Conservation (phyloP, 2,888 invertebrate genomes). For the Apotomis betuletana region DNA sequence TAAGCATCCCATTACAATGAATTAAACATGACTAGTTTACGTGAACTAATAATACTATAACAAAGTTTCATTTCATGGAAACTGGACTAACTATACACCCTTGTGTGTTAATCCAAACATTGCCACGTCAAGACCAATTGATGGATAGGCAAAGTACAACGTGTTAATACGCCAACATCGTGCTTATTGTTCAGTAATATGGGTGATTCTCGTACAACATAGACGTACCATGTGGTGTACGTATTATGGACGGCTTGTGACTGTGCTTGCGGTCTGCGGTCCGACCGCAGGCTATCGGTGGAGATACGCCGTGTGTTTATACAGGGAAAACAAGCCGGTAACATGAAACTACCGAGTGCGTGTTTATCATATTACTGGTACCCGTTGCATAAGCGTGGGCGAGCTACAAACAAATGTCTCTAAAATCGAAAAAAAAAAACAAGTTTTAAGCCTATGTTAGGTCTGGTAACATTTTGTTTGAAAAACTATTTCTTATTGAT, state of each 20-base stretch:
- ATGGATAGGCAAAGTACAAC: slow-evolving; percentile 29
- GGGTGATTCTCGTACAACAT: slow-evolving; percentile 16
- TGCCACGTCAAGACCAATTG: slow-evolving; percentile 21
- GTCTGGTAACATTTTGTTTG: too few relatives aligned
- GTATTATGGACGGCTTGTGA: slow-evolving; percentile 38
- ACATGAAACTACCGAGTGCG: slow-evolving; percentile 39
- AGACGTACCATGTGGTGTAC: slow-evolving; percentile 13
- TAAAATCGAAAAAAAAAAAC: too few relatives aligned
- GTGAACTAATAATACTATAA: too few relatives aligned
- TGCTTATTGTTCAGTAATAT: slow-evolving; percentile 1
- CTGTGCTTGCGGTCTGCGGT: slow-evolving; percentile 68
- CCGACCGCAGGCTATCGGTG: slow-evolving; percentile 66
- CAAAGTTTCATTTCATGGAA: background rate
- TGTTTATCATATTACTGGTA: slow-evolving; percentile 19
- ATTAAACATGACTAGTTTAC: too few relatives aligned
- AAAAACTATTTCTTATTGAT: too few relatives aligned
- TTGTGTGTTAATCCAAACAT: slow-evolving; percentile 13
- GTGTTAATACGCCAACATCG: slow-evolving; percentile 16
- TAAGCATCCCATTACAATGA: too few relatives aligned
- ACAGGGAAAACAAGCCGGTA: slow-evolving; percentile 59
- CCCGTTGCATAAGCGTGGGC: background rate
- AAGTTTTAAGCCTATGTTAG: too few relatives aligned
- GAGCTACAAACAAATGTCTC: too few relatives aligned
- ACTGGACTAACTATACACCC: background rate
- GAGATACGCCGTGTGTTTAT: slow-evolving; percentile 63